Conservation (phyloP, 1,140 invertebrate species). For the Glomeris maerens region DNA sequence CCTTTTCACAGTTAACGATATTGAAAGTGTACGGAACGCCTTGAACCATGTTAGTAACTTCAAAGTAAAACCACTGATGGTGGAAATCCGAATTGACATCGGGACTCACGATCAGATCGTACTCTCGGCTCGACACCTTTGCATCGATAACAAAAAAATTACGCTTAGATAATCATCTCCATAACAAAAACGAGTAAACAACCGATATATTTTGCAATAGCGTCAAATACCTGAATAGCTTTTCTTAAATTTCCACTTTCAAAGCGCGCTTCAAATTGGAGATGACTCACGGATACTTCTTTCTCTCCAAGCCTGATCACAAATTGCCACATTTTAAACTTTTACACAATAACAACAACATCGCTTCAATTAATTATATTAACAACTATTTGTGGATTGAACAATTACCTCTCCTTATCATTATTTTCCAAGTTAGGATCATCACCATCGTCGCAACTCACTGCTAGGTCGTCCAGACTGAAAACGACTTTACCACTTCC, state of each 20-base stretch:
- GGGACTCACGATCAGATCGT: slow-evolving; percentile 83
- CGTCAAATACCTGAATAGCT: slow-evolving; percentile 72
- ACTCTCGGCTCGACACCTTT: slow-evolving; percentile 59
- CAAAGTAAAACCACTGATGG: slow-evolving; percentile 89
- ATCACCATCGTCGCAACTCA: slow-evolving; percentile 16
- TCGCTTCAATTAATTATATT: no score
- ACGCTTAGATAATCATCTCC: not conserved
- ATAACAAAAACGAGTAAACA: slow-evolving; percentile 3
- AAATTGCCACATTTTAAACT: no score
- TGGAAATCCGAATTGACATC: slow-evolving; percentile 68
- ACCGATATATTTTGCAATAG: slow-evolving; percentile 2
- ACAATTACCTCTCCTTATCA: slow-evolving; percentile 36
- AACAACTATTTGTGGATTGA: not conserved
- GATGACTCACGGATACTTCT: slow-evolving; percentile 35
- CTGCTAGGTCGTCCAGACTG: slow-evolving; percentile 15
- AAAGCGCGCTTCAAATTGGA: slow-evolving; percentile 88
- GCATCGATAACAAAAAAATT: slow-evolving; percentile 16
- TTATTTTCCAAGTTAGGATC: slow-evolving; percentile 41
- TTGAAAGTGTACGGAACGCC: slow-evolving; percentile 65
- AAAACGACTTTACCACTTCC: slow-evolving; percentile 6
- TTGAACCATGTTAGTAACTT: slow-evolving; percentile 65
- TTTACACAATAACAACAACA: no score
- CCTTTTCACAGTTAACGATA: slow-evolving; percentile 80
- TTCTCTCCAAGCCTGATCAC: slow-evolving; percentile 37
- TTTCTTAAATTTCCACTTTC: slow-evolving; percentile 91